Conservation (phyloP, 2,797 vertebrate species). For the Sciaenops ocellatus region DNA sequence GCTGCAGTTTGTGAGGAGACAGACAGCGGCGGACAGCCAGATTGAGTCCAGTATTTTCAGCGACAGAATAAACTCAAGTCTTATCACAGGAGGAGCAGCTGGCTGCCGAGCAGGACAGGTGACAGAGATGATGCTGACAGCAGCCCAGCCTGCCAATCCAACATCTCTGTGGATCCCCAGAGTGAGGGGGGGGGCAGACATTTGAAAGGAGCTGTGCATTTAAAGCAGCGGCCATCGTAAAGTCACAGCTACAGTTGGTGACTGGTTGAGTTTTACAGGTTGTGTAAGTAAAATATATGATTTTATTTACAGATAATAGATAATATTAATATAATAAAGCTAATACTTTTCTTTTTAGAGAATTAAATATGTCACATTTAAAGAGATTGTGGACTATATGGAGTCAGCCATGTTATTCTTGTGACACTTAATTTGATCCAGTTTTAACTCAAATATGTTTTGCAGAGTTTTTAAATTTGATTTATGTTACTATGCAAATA, state of each 20-base stretch:
- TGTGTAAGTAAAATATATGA: neutral
- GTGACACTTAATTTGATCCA: neutral
- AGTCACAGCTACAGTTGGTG: conserved; percentile 29
- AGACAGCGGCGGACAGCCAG: conserved; percentile 58
- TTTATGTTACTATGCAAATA: neutral
- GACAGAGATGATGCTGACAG: conserved; percentile 70
- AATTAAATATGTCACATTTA: neutral
- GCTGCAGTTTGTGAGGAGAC: conserved; percentile 40
- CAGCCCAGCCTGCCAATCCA: conserved; percentile 66
- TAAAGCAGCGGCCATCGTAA: conserved; percentile 36
- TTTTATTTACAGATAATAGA: neutral
- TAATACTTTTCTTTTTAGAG: too few relatives aligned
- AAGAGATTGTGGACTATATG: neutral
- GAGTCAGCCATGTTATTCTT: neutral
- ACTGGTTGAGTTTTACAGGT: neutral
- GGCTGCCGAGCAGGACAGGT: conserved; percentile 75
- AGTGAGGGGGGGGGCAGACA: neutral
- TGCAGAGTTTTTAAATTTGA: neutral
- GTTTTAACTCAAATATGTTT: neutral
- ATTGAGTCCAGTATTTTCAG: conserved; percentile 59
- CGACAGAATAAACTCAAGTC: conserved; percentile 74
- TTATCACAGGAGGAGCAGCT: conserved; percentile 84
- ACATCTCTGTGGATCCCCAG: conserved; percentile 37
- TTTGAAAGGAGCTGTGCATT: conserved; percentile 30
- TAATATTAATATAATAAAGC: too few relatives aligned